These are phyloP conservation scores for Dioctria rufipes DNA, from an alignment of 2,888 invertebrate species.

Conservation along the genomic window DNA sequence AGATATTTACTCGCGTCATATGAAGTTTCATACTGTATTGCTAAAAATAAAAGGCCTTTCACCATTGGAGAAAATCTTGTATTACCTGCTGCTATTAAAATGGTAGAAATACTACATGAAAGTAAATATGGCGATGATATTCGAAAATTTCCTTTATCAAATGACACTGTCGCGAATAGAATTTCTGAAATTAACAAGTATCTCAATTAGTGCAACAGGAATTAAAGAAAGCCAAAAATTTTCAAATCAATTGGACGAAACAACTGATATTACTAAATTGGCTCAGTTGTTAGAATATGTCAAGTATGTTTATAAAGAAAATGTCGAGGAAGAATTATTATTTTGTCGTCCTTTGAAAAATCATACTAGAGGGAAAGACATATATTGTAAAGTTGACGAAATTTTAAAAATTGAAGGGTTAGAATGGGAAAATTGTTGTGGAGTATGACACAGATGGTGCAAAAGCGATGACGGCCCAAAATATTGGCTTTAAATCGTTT, in stretches of 20 bases:
- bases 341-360: constrained; percentile 35
- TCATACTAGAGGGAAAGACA: constrained; percentile 41
- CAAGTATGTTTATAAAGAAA: constrained; percentile 13
- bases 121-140: constrained; percentile 26
- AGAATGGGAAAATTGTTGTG: constrained; percentile 48
- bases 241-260: constrained; percentile 36
- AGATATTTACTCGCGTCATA: constrained; percentile 43
- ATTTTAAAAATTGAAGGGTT: constrained; percentile 43
- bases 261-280: constrained; percentile 29
- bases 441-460: constrained; percentile 49
- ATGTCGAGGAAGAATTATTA: constrained; percentile 22
- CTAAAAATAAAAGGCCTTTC: constrained; percentile 39
- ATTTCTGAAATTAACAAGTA: constrained; percentile 38
- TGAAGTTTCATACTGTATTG: constrained; percentile 43
- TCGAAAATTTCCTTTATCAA: constrained; percentile 22
- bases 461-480: constrained; percentile 43
- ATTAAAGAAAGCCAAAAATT: constrained; percentile 25
- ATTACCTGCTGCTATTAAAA: constrained; percentile 36
- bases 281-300: constrained; percentile 34
- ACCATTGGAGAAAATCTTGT: constrained; percentile 45
- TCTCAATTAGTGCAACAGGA: too few relatives aligned
- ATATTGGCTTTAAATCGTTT: constrained; percentile 48
- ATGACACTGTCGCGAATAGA: too few relatives aligned
- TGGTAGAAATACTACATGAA: constrained; percentile 31
- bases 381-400: constrained; percentile 49